Evolutionary conservation across 2,888 invertebrate species (phyloP).

Genomic region (Nomada fabriciana): DNA sequence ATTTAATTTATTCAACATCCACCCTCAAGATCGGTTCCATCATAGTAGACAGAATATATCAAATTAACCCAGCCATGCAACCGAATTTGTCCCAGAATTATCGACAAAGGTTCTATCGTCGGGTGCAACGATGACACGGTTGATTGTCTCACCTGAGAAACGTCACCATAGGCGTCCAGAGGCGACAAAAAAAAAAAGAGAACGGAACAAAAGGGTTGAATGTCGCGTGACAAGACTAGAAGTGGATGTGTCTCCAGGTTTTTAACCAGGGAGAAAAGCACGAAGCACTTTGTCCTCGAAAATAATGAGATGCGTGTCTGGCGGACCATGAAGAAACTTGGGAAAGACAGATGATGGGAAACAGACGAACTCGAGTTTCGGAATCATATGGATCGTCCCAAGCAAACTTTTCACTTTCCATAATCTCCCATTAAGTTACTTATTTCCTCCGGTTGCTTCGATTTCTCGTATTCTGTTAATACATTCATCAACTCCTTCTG

Average conservation of each 20-base stretch:
- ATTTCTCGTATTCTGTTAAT: not conserved
- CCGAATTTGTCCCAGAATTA: no score
- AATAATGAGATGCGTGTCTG: conserved; percentile 69
- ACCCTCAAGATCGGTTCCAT: not conserved
- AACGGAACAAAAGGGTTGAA: conserved; percentile 23
- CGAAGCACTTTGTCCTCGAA: conserved; percentile 60
- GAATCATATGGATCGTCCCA: not conserved
- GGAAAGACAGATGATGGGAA: conserved; percentile 27
- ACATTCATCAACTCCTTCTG: no score
- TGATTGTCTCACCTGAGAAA: conserved; percentile 28
- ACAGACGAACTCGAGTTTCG: not conserved
- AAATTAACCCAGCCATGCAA: no score
- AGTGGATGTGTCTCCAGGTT: conserved; percentile 16
- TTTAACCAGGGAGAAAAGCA: conserved; percentile 9
- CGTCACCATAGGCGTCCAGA: not conserved
- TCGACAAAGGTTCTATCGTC: no score
- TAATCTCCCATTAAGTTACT: not conserved
- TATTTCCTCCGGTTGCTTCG: not conserved
- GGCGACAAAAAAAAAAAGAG: not conserved
- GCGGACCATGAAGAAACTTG: conserved; percentile 25
- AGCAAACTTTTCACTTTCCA: not conserved
- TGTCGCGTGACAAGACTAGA: conserved; percentile 34
- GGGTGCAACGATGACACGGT: not conserved
- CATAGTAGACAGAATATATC: no score
- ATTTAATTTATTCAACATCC: not conserved